Evolutionary conservation across 1,140 invertebrate species (phyloP).

Genomic region (Drosophila gunungcola): DNA sequence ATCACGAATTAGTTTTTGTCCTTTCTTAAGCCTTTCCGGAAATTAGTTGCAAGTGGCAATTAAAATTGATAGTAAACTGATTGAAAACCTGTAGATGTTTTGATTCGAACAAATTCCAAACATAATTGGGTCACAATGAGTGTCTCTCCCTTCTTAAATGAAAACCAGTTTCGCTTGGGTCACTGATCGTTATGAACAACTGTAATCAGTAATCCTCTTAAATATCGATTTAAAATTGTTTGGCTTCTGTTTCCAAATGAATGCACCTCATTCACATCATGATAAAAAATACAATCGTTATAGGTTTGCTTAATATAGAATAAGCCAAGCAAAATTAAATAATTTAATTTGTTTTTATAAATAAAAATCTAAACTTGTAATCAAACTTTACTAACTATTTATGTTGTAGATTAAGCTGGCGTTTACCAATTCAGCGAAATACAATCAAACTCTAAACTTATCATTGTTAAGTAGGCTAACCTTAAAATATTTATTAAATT

Average conservation of each 20-base stretch:
- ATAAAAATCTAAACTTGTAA: too few relatives aligned
- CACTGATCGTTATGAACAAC: constrained; percentile 4
- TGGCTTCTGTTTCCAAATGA: background rate
- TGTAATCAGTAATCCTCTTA: constrained; percentile 10
- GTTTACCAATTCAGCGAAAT: too few relatives aligned
- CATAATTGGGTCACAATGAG: constrained; percentile 1
- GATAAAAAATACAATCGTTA: background rate
- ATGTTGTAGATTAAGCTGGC: too few relatives aligned
- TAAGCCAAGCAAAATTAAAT: background rate
- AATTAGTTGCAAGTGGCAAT: too few relatives aligned
- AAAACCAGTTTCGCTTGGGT: constrained; percentile 12
- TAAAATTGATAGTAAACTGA: too few relatives aligned
- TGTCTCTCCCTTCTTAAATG: background rate
- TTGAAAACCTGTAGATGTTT: background rate
- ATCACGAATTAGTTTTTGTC: too few relatives aligned
- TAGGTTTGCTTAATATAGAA: background rate
- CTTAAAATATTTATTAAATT: too few relatives aligned
- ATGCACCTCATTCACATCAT: background rate
- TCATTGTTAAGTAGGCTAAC: too few relatives aligned
- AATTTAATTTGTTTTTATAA: background rate
- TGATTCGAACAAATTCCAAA: background rate
- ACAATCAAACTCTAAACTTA: too few relatives aligned
- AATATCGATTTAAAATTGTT: constrained; percentile 8
- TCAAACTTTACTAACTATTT: too few relatives aligned
- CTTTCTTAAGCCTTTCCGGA: too few relatives aligned